Evolutionary conservation across 1,140 invertebrate genomes (phyloP), one percentile per base, ranked within the genome.

Genomic region (Bombyx mori): DNA sequence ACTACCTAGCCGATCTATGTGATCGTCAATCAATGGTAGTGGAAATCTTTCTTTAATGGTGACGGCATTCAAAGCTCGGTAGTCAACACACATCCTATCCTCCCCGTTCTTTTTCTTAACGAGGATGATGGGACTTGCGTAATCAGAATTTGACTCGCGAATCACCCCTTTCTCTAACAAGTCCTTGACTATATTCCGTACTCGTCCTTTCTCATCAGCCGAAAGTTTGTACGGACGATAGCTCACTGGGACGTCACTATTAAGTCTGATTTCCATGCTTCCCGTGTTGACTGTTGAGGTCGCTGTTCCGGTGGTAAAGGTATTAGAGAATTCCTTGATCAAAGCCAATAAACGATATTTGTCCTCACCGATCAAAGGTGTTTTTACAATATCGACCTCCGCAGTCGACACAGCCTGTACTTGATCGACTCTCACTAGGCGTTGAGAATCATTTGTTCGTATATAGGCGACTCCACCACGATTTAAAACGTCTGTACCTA

Each of bases 41-140:
- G 52, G 52, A n/a, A 42, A 53, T 1, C 52, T 0, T 2, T 53
- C 52, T 49, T 48, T 56, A 7, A 35, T 8, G n/a, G 54, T 56
- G 8, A n/a, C 5, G 1, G 1, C 3, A 56, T 56, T 56, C 42
- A 56, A 49, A 1, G 46, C 46, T 6, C 54, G 12, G 48, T 35
- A 56, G 7, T 56, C 46, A 1, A 56, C 54, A 10, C 45, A 48
- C n/a, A 56, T n/a, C 1, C 54, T 1, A 8, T 49, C 1, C 0
- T 6, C 7, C 1, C 46, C 54, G 1, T 35, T 4, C 4, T 71
- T 69, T 44, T 86, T 86, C n/a, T 69, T 73, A 7, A 84, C 77
- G 6, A 82, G 49, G 6, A 84, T 58, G 8, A 81, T 63, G 0
- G 79, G 76, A 51, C 69, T 74, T 0, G 72, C 73, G 48, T 69